Evolutionary conservation across 2,888 invertebrate species (phyloP).

Genomic region (Eutolmus rufibarbis): DNA sequence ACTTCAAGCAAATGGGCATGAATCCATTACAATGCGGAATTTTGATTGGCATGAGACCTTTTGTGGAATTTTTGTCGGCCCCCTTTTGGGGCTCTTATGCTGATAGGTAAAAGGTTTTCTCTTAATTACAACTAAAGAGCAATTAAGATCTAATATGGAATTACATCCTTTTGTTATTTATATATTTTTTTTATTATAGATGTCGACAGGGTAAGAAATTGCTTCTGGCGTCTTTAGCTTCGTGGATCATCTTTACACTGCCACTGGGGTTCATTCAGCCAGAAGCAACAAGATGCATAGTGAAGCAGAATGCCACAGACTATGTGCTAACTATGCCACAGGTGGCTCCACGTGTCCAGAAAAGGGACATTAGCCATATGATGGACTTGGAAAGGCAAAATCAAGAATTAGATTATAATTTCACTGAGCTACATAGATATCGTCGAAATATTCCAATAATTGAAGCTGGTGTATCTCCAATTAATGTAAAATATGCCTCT

Average conservation of each 20-base stretch:
- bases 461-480: slow-evolving; percentile 72
- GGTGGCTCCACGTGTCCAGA: neutral
- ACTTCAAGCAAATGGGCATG: slow-evolving; percentile 99
- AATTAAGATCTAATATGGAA: neutral
- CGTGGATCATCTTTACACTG: slow-evolving; percentile 97
- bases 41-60: slow-evolving; percentile 93
- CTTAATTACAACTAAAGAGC: neutral
- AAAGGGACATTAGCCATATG: neutral
- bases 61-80: slow-evolving; percentile 95
- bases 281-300: slow-evolving; percentile 87
- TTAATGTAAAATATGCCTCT: slow-evolving; percentile 75
- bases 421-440: slow-evolving; percentile 29
- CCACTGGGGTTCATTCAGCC: slow-evolving; percentile 96
- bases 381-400: neutral
- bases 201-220: slow-evolving; percentile 88
- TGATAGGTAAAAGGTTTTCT: slow-evolving; percentile 70
- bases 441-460: slow-evolving; percentile 56
- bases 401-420: neutral
- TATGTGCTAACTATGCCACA: slow-evolving; percentile 69
- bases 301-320: slow-evolving; percentile 69
- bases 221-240: slow-evolving; percentile 86
- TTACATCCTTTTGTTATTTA: neutral
- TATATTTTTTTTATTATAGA: slow-evolving; percentile 60
- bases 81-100: slow-evolving; percentile 98
- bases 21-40: slow-evolving; percentile 94